phyloP scores from a whole-genome alignment of 2,797 vertebrate species.

The Enteromius radiatus region DNA sequence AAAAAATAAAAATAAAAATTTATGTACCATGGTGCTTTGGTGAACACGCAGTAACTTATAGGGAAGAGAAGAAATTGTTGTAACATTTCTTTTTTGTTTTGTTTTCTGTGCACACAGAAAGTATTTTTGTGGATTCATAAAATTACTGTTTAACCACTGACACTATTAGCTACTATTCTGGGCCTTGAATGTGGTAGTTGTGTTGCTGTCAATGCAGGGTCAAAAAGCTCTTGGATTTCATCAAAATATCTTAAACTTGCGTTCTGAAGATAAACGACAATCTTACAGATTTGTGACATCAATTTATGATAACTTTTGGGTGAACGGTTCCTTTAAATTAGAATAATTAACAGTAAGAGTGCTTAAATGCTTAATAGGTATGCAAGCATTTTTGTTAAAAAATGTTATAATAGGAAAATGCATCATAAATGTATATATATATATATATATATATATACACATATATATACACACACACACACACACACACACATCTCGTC shows the following conservation, averaged over 20 bases:
- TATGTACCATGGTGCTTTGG: not conserved
- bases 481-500: no score
- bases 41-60: not conserved
- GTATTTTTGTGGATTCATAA: not conserved
- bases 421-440: not conserved
- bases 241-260: not conserved
- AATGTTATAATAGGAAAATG: not conserved
- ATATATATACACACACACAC: no score
- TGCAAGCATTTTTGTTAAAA: not conserved
- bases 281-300: not conserved
- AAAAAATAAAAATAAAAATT: not conserved
- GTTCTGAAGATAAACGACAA: not conserved
- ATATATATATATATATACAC: no score
- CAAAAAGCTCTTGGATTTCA: not conserved
- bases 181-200: not conserved
- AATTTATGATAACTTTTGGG: not conserved
- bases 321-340: not conserved
- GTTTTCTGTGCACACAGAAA: not conserved
- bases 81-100: not conserved
- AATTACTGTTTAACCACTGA: not conserved
- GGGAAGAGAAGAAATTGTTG: not conserved
- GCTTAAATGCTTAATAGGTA: not conserved
- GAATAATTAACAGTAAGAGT: not conserved
- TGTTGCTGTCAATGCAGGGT: not conserved
- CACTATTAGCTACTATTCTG: not conserved